Base-by-base conservation (phyloP, 2,113 vertebrate genomes). In the Todiramphus saurophagus region DNA sequence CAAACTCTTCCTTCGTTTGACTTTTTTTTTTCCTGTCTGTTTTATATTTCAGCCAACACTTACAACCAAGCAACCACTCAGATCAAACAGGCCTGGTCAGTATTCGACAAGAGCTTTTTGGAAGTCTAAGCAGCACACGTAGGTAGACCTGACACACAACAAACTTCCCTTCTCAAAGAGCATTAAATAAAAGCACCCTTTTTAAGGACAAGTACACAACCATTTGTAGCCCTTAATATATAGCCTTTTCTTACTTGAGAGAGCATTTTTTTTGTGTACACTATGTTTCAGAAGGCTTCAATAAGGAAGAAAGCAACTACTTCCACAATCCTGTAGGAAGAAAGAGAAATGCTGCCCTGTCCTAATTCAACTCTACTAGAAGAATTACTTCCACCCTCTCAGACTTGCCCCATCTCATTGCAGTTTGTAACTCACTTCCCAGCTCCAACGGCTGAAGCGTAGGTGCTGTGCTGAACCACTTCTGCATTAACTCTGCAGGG, bases 21-120 rank as follows among this genome's bases (percentile, higher is more conserved):
- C 37, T n/a, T 86, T 69, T 64, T 35, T 58, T 37, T 51, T 25
- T 25, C 55, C 14, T 77, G 30, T 59, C 85, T 83, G 64, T 55
- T 93, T 94, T 76, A 58, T 76, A 68, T 84, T 85, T 83, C 84
- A 83, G 90, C 58, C 68, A 88, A 82, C 62, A 74, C 64, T 89
- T 89, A 16, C 0, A 79, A 58, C 55, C 77, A 74, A 89, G 55
- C 63, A 83, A 53, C 51, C 80, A 77, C 51, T 90, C 70, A 37
- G 33, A 33, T 80, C 63, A 77, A 80, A 86, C 58, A 76, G 56
- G 31, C 46, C 73, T 7, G 51, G 83, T 24, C 77, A 89, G 30
- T 48, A 79, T 69, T 75, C 81, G 77, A 78, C 56, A 79, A 82
- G 84, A 69, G 69, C 69, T 79, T 58, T 75, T 51, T 51, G 50